Evolutionary conservation across 2,797 vertebrate genomes (phyloP), one percentile per base, ranked within the genome.

Genomic region (Schizothorax lantsangensis): DNA sequence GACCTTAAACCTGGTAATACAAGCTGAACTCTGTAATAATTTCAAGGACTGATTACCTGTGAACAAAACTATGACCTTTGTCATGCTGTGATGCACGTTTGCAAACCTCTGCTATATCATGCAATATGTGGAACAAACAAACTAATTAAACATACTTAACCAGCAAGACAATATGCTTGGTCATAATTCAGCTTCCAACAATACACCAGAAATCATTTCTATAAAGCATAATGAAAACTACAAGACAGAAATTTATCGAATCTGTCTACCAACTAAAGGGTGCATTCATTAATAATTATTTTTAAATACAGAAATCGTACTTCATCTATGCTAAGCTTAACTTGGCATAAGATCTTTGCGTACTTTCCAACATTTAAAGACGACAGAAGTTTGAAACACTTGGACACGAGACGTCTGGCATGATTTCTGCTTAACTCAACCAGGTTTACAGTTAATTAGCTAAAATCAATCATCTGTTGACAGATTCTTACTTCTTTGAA

Each of bases 381-480:
- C 10, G 1, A 83, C 36, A 59, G n/a, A 73, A 83, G 52, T 74
- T 83, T 23, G 5, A 45, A 82, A 40, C 14, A 7, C 33, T 82
- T 57, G 49, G 49, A 43, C 23, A 79, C 38, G 30, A 45, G 52
- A 40, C 1, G 15, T 59, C 69, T 83, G 52, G 52, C 69, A 43
- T 3, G 12, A n/a, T 47, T 40, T 75, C 43, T 75, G 82, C 54
- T 74, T n/a, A 47, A 43, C 17, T 74, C 38, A 6, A 62, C 2
- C 14, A 30, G 69, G 40, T 47, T 64, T 72, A 84, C 54, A 84
- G 54, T 49, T 12, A 64, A 75, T 75, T 49, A 64, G 38, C 54
- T 49, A 12, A 64, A 47, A 47, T 83, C 81, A 59, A 74, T 83
- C 38, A 73, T 83, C 52, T 73, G 68, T 83, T 43, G n/a, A 40